Evolutionary conservation across 2,113 vertebrate species (phyloP).

Genomic region (Danionella cerebrum): DNA sequence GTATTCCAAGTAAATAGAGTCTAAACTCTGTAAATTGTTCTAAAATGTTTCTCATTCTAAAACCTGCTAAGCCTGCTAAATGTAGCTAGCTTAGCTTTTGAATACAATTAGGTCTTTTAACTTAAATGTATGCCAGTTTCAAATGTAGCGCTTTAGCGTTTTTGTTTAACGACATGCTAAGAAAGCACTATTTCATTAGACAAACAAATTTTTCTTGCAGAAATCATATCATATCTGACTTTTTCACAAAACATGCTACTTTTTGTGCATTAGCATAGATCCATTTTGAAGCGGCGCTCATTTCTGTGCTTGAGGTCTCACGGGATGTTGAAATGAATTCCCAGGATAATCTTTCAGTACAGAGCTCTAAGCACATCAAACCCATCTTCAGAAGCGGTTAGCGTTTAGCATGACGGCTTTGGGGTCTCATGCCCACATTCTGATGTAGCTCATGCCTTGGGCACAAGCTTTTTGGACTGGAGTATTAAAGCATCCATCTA

Average conservation of each 20-base stretch:
- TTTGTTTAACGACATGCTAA: no score
- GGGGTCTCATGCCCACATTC: not conserved
- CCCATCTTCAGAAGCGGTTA: conserved; percentile 15
- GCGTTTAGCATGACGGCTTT: not conserved
- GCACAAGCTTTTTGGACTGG: conserved; percentile 3
- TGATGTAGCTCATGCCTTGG: not conserved
- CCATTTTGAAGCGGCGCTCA: not conserved
- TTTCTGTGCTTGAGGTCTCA: conserved; percentile 1
- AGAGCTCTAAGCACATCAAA: conserved; percentile 12
- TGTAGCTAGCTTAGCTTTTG: no score
- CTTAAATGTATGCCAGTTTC: no score
- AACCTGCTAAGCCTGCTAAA: no score
- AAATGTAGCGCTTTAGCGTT: no score
- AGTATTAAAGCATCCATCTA: not conserved
- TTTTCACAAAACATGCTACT: not conserved
- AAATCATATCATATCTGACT: not conserved
- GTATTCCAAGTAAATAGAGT: conserved; percentile 83
- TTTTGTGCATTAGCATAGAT: conserved; percentile 13
- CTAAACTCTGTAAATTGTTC: not conserved
- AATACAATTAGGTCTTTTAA: no score
- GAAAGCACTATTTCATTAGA: no score
- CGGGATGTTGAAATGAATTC: conserved; percentile 13
- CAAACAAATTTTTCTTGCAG: not conserved
- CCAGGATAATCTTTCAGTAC: not conserved
- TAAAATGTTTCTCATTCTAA: no score